A percentile compares a stretch with the other conserved stretches of the same genome.
Conservation (phyloP, 2,888 invertebrate species). For the Drosophila prostipennis region DNA sequence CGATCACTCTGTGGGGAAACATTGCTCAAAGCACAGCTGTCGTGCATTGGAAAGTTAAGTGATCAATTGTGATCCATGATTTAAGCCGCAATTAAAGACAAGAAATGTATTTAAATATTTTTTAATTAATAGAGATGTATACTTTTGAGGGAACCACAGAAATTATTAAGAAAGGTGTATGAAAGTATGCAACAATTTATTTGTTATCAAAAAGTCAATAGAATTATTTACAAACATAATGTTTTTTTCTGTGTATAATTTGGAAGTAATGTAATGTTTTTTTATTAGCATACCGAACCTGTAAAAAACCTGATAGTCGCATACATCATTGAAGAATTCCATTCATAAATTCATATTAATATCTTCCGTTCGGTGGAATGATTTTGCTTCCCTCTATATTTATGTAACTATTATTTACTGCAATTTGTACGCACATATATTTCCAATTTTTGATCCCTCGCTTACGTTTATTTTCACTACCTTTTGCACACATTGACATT, state of each 20-base stretch:
- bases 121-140: too few species aligned
- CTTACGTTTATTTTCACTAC: background rate
- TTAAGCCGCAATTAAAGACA: too few species aligned
- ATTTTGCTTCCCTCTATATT: background rate
- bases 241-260: too few species aligned
- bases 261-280: too few species aligned
- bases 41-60: background rate
- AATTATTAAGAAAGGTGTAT: too few species aligned
- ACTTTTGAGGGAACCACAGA: too few species aligned
- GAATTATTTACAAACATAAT: too few species aligned
- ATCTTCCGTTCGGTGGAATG: background rate
- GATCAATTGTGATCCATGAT: too few species aligned
- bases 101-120: too few species aligned
- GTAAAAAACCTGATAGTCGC: background rate
- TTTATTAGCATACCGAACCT: background rate
- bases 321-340: background rate
- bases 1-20: slow-evolving; percentile 13
- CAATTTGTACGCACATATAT: background rate
- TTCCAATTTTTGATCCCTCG: slow-evolving; percentile 1
- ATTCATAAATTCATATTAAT: slow-evolving; percentile 2
- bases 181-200: too few species aligned
- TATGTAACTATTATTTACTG: background rate
- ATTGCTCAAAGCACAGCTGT: background rate
- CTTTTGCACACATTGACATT: slow-evolving; percentile 10
- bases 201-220: too few species aligned